Percentiles rank a stretch among this genome's conserved stretches.
Evolutionary conservation across 2,888 invertebrate species (phyloP).

Genomic region (Tanytarsus gracilentus): DNA sequence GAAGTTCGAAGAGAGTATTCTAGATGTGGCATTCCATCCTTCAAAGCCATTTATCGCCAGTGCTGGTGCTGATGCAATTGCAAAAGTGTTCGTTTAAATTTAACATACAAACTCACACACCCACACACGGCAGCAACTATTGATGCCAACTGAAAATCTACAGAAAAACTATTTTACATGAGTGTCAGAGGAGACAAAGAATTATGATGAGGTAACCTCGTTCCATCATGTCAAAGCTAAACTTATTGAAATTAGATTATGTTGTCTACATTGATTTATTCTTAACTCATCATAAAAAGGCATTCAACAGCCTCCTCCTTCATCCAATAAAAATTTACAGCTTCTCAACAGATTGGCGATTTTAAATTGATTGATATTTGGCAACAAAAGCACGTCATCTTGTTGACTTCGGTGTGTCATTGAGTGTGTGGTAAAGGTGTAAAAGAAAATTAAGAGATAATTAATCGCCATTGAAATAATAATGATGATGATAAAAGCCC

Average conservation of each 20-base stretch:
- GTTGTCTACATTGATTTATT: no score
- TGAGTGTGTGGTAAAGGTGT: constrained; percentile 4
- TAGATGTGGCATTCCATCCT: constrained; percentile 98
- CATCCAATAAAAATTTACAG: no score
- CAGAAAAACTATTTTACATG: no score
- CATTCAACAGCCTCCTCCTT: no score
- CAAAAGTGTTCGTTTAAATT: constrained; percentile 88
- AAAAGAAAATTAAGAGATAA: constrained; percentile 1
- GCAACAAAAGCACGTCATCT: constrained; percentile 2
- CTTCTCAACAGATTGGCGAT: no score
- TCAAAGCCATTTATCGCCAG: constrained; percentile 97
- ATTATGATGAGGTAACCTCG: no score
- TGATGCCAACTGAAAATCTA: no score
- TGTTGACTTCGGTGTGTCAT: neutral
- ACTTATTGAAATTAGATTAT: no score
- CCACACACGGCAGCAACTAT: no score
- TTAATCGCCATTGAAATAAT: constrained; percentile 3
- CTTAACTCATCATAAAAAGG: no score
- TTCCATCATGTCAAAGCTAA: no score
- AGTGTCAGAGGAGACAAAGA: no score
- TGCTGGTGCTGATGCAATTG: constrained; percentile 96
- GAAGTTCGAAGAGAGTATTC: constrained; percentile 98
- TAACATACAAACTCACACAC: neutral
- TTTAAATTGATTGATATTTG: neutral
- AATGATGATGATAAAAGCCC: neutral